These are phyloP conservation scores for Atethmia centrago DNA, from an alignment of 2,888 invertebrate species.

Conservation along the genomic window DNA sequence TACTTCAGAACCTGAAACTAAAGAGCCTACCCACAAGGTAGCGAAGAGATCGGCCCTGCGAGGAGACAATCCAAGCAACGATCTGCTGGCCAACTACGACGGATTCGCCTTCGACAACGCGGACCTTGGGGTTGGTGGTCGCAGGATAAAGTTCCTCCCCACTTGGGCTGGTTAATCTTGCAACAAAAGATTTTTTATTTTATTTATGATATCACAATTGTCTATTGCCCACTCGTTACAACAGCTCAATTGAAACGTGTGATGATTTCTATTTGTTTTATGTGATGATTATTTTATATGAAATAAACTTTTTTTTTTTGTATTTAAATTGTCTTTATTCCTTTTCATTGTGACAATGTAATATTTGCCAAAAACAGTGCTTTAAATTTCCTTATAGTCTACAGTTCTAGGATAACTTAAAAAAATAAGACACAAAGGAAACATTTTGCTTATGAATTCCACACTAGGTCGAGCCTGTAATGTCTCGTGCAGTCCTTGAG, in stretches of 20 bases:
- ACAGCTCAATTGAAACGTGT: conserved; percentile 10
- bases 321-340: conserved; percentile 5
- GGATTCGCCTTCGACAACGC: conserved; percentile 78
- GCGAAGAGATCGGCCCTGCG: conserved; percentile 81
- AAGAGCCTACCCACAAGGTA: conserved; percentile 75
- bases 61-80: conserved; percentile 82
- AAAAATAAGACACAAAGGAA: not conserved
- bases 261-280: conserved; percentile 7
- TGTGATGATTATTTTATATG: conserved; percentile 30
- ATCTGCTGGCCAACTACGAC: conserved; percentile 82
- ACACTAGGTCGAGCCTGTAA: not conserved
- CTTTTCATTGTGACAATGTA: not conserved
- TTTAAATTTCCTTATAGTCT: not conserved
- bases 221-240: conserved; percentile 22
- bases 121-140: conserved; percentile 77
- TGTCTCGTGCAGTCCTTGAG: not conserved
- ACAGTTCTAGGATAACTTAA: not conserved
- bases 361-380: not conserved
- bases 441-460: not conserved
- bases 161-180: conserved; percentile 82
- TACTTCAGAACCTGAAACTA: conserved; percentile 63
- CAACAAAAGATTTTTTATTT: conserved; percentile 1
- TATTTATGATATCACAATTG: conserved; percentile 8
- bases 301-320: conserved; percentile 55
- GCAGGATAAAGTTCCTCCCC: conserved; percentile 86